Evolutionary conservation across 2,888 invertebrate genomes (phyloP).

Genomic region (Resseliella maxima): DNA sequence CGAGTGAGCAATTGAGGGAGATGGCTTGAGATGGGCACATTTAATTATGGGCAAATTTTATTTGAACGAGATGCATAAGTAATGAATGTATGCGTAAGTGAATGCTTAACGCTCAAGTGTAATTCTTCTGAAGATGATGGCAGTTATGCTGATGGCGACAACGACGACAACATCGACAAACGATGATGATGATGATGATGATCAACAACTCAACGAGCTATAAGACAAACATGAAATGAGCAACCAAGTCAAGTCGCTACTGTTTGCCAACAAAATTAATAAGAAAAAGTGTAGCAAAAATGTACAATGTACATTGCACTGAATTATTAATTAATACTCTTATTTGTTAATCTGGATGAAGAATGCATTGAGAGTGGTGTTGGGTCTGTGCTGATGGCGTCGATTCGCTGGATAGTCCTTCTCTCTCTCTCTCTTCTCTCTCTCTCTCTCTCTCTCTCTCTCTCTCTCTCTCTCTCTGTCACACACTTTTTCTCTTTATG

Average conservation of each 20-base stretch:
- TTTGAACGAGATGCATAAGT: conserved; percentile 45
- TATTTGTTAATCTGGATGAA: conserved; percentile 41
- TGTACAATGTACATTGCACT: not conserved
- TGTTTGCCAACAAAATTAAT: conserved; percentile 5
- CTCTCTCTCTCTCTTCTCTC: not conserved
- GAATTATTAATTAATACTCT: conserved; percentile 52
- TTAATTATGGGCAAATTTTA: conserved; percentile 53
- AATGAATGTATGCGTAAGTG: conserved; percentile 48
- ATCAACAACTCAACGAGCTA: conserved; percentile 33
- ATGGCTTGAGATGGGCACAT: conserved; percentile 42
- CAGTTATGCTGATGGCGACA: not conserved
- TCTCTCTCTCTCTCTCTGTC: too few species aligned
- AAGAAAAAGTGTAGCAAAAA: not conserved
- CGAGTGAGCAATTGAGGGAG: conserved; percentile 4
- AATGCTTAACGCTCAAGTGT: conserved; percentile 48
- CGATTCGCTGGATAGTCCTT: not conserved
- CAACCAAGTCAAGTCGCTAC: not conserved
- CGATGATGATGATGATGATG: not conserved
- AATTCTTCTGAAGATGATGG: conserved; percentile 17
- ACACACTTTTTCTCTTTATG: not conserved
- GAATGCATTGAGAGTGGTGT: not conserved
- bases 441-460: too few species aligned
- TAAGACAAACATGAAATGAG: conserved; percentile 23
- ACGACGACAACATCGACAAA: not conserved
- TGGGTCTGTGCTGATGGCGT: not conserved